Base-by-base conservation (phyloP, 2,113 vertebrate genomes). In the Haemorhous mexicanus region DNA sequence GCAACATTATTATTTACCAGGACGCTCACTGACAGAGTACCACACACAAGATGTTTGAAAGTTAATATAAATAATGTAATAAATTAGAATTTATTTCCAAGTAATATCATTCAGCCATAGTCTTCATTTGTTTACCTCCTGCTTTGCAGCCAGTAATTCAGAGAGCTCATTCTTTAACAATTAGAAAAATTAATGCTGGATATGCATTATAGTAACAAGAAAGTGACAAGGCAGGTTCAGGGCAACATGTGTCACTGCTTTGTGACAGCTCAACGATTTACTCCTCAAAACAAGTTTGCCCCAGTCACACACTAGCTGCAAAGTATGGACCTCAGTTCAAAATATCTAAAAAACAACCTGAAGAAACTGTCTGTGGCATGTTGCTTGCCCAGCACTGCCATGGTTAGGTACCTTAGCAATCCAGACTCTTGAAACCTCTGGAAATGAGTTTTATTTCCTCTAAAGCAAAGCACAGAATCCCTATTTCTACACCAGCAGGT, bases 351-450 rank as follows among this genome's bases (percentile, higher is more conserved):
- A 81, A 76, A 61, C 2, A 13, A 67, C 52, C 26, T 43, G 39
- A 84, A 70, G 16, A 84, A 58, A 15, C 26, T 39, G n/a, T 30
- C 37, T 77, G 44, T 47, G 49, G 46, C n/a, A 43, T 26, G 20
- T 5, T 44, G 32, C 30, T 13, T 72, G 18, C 66, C 62, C 5
- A 70, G 32, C 17, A 50, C 11, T 66, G 53, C 70, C 37, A 44
- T n/a, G 5, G 20, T 53, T 62, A 73, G 14, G 27, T 11, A 61
- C 35, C 30, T 87, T 35, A 50, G 2, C 2, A 94, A 46, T 44
- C 7, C 0, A 1, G 37, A 41, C 14, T 64, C 49, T 58, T 32
- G 16, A 55, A 35, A 77, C 6, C 1, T 2, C 11, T 22, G 24
- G 63, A 69, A 85, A 80, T 47, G 1, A 63, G 18, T 32, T 84